Base-by-base conservation (phyloP, 2,113 vertebrate species). In the Irena cyanogastra region DNA sequence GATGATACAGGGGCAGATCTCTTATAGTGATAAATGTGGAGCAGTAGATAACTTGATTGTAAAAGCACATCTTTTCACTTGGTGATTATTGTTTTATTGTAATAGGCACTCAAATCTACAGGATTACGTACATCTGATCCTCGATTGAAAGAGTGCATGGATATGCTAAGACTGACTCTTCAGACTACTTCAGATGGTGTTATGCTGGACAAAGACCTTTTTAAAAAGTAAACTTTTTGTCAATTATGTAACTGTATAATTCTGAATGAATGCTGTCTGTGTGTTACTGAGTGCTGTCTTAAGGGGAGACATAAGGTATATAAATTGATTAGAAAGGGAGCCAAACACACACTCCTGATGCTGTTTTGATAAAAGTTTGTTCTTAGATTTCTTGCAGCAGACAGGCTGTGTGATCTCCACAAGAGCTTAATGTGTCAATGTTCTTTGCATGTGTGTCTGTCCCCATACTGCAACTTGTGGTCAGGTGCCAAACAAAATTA, bases 101-200 rank as follows among this genome's bases (percentile, higher is more conserved):
- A 72, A 53, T 94, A 99, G 99, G 99, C 99, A 63, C 98, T 99
- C 92, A 99, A 99, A 95, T 98, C 99, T 95, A 99, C 99, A 42
- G 99, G 99, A 95, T 98, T 99, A 82, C 98, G 99, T 79, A 99
- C 99, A 3, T 98, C 99, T 97, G 99, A 99, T 97, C 99, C 99
- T 63, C 98, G 99, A 71, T 97, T 99, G 96, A 99, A 99, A 91
- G 99, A 99, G 97, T 99, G 99, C 96, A 99, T 99, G 99, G 99
- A 99, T 97, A 99, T 99, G 99, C 98, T 99, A 97, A 99, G 99
- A 97, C 96, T 99, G 96, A 99, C 98, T 61, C 94, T 99, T 96
- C 99, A 99, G 92, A 99, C 99, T 69, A 99, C 99, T 41, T 99
- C 99, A 66, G 99, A 99, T 81, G 99, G 99, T 79, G 98, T 99